Base-by-base conservation (phyloP, 2,888 invertebrate species). In the Teleogryllus oceanicus region DNA sequence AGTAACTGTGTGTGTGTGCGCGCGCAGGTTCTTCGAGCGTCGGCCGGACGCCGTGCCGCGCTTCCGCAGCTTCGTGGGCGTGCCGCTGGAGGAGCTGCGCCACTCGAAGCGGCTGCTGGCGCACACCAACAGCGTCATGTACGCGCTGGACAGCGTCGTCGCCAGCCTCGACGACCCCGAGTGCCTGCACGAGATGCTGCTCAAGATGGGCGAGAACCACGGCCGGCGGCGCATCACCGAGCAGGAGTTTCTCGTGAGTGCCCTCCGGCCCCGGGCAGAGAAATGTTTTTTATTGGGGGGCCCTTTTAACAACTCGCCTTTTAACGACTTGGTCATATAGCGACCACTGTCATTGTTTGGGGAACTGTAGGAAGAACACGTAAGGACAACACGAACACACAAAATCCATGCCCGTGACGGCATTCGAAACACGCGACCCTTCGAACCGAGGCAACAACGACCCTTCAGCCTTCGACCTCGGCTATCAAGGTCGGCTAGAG, bases 51-150 rank as follows among this genome's bases (percentile, higher is more conserved):
- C 89, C 81, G 88, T 89, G 82, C 84, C 85, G 18, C 80, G 85
- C 10, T 91, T 91, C 84, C 84, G 85, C 18, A 85, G 87, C 1
- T 90, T 91, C 83, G 87, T 87, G 82, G 86, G 89, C 78, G 83
- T 88, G 51, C 87, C 89, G 0, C 50, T 86, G 13, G 85, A 87
- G 2, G 86, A 90, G 81, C 84, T 91, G 80, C 83, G 86, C 12
- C 83, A 83, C 18, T 89, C 89, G 84, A 88, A 88, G 79, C 88
- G 87, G 81, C 88, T 91, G 82, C 88, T 88, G 81, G 90, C 90
- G 5, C 91, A 91, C 84, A 89, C 89, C 79, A 87, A 87, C 76
- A 88, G 87, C 80, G 87, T 91, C 49, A 86, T 90, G 85, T 87
- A 88, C 81, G 87, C 89, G 11, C 84, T 91, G 77, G 87, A 86